Evolutionary conservation across 2,113 vertebrate genomes (phyloP).

Genomic region (Paratilapia polleni): DNA sequence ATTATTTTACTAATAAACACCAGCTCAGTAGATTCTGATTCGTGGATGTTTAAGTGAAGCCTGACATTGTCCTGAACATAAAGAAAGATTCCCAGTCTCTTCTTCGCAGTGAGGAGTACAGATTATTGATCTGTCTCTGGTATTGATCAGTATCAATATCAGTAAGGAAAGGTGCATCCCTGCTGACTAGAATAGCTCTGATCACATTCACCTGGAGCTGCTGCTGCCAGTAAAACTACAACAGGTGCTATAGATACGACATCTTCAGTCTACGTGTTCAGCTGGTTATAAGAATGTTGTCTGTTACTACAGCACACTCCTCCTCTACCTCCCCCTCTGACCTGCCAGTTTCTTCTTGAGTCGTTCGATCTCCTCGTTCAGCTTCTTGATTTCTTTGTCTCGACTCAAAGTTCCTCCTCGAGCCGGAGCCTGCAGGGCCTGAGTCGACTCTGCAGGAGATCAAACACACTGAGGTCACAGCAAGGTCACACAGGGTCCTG

Average conservation of each 20-base stretch:
- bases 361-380: slow-evolving; percentile 95
- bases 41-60: neutral
- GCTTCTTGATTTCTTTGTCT: slow-evolving; percentile 93
- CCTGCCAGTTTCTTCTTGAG: slow-evolving; percentile 94
- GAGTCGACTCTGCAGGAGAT: slow-evolving; percentile 86
- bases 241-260: neutral
- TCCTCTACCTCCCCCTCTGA: slow-evolving; percentile 50
- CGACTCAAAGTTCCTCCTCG: slow-evolving; percentile 82
- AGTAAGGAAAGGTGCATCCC: neutral
- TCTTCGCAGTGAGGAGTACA: neutral
- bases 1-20: no score
- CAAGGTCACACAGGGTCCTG: neutral
- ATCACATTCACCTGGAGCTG: neutral
- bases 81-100: no score
- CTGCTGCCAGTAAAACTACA: neutral
- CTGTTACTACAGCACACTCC: neutral
- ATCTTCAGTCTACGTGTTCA: neutral
- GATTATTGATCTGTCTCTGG: neutral
- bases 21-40: no score
- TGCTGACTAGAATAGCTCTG: no score
- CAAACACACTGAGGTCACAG: neutral
- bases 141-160: neutral
- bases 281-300: neutral
- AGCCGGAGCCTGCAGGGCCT: slow-evolving; percentile 86
- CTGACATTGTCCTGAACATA: neutral